A percentile compares a stretch with the other conserved stretches of the same genome.
phyloP scores from a whole-genome alignment of 2,113 vertebrate species.

The Oenanthe melanoleuca region DNA sequence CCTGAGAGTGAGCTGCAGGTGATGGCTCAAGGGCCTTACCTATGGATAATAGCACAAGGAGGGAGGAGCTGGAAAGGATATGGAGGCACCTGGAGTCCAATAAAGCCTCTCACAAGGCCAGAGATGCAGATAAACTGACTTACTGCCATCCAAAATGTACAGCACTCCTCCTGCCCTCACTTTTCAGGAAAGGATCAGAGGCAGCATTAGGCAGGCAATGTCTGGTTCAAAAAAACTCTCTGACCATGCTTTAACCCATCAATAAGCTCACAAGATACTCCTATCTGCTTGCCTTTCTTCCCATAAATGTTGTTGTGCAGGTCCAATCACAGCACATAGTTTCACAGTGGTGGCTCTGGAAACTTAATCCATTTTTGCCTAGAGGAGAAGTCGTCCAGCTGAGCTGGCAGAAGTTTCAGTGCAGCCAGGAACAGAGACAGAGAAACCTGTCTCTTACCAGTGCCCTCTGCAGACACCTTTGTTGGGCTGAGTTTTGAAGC shows the following conservation, averaged over 20 bases:
- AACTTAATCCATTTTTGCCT: neutral
- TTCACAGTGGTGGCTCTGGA: neutral
- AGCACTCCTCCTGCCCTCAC: neutral
- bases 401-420: neutral
- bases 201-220: neutral
- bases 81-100: neutral
- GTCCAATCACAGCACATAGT: neutral
- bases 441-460: neutral
- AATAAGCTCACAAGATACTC: neutral
- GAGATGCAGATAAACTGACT: neutral
- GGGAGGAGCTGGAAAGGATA: neutral
- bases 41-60: neutral
- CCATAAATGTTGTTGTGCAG: neutral
- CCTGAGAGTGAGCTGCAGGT: neutral
- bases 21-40: neutral
- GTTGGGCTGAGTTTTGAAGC: neutral
- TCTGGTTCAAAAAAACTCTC: neutral
- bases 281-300: neutral
- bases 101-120: neutral
- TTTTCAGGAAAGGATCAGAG: neutral
- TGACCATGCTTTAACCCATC: neutral
- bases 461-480: neutral
- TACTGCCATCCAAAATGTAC: neutral
- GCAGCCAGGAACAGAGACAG: neutral
- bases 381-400: neutral